phyloP scores from a whole-genome alignment of 2,113 vertebrate species.

The Panurus biarmicus region DNA sequence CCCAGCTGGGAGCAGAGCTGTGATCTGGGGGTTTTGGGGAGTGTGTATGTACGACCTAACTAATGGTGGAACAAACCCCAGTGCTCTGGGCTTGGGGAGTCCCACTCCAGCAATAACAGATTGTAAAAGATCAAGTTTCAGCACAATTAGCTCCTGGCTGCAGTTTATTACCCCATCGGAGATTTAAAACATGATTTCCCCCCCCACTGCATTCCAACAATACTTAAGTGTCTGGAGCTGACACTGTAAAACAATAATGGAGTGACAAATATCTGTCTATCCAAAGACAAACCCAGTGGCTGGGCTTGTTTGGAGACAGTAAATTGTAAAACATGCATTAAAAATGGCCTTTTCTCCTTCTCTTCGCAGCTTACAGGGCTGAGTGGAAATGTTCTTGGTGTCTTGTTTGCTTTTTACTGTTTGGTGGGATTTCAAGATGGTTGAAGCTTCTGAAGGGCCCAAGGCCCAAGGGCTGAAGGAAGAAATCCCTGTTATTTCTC shows the following conservation, averaged over 20 bases:
- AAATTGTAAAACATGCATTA: background rate
- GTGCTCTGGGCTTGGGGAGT: constrained; percentile 67
- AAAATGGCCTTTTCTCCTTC: background rate
- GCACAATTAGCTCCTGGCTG: constrained; percentile 81
- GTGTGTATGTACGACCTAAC: constrained; percentile 63
- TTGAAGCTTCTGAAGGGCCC: background rate
- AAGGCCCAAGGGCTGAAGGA: background rate
- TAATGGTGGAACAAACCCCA: constrained; percentile 74
- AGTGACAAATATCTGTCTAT: constrained; percentile 73
- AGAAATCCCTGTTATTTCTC: background rate
- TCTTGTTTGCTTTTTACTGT: background rate
- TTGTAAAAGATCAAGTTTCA: constrained; percentile 80
- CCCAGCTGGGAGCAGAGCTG: constrained; percentile 69
- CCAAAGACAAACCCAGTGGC: constrained; percentile 32
- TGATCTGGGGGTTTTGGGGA: constrained; percentile 61
- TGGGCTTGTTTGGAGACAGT: background rate
- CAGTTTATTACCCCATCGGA: constrained; percentile 77
- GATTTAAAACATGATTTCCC: constrained; percentile 74
- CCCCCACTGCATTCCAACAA: constrained; percentile 73
- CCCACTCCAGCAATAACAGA: constrained; percentile 76
- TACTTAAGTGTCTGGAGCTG: constrained; percentile 73
- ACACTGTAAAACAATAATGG: constrained; percentile 75
- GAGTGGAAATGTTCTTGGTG: background rate
- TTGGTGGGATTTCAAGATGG: background rate
- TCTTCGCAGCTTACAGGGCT: background rate